phyloP scores from a whole-genome alignment of 2,888 invertebrate species.

The Lasioglossum figueresi region DNA sequence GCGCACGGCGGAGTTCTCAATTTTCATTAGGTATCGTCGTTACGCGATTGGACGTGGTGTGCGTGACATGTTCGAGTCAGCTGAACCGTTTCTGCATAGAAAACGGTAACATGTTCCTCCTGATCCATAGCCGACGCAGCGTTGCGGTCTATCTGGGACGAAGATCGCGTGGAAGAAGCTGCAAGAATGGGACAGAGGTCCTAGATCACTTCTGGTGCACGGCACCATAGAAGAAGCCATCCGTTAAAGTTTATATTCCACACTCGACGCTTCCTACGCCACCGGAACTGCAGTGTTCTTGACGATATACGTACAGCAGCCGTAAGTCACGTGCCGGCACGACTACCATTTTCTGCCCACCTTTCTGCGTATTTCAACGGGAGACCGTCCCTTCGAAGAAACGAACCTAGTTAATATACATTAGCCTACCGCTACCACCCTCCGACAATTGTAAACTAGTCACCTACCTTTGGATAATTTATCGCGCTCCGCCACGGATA shows the following conservation, averaged over 20 bases:
- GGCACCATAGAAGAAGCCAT: constrained; percentile 60
- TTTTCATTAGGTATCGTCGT: constrained; percentile 1
- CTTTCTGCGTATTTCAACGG: constrained; percentile 17
- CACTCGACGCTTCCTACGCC: constrained; percentile 65
- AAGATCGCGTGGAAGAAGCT: constrained; percentile 61
- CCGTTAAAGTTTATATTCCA: constrained; percentile 72
- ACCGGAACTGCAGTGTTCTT: constrained; percentile 64
- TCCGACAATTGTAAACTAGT: background rate
- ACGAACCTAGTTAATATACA: background rate
- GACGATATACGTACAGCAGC: constrained; percentile 65
- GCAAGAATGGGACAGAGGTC: constrained; percentile 53
- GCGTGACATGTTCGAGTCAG: constrained; percentile 13
- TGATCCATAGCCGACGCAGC: constrained; percentile 37
- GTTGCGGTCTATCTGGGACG: constrained; percentile 54
- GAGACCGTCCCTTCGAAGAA: background rate
- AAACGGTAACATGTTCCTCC: constrained; percentile 35
- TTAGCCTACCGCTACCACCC: background rate
- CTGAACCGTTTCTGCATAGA: constrained; percentile 29
- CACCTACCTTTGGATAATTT: background rate
- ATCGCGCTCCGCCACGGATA: too few relatives aligned
- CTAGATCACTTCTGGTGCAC: constrained; percentile 60
- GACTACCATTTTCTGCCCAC: constrained; percentile 22
- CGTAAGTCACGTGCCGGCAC: constrained; percentile 60
- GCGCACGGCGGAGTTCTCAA: background rate
- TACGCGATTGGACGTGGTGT: background rate